Conservation (phyloP, 2,113 vertebrate genomes). For the Charadrius vociferus region DNA sequence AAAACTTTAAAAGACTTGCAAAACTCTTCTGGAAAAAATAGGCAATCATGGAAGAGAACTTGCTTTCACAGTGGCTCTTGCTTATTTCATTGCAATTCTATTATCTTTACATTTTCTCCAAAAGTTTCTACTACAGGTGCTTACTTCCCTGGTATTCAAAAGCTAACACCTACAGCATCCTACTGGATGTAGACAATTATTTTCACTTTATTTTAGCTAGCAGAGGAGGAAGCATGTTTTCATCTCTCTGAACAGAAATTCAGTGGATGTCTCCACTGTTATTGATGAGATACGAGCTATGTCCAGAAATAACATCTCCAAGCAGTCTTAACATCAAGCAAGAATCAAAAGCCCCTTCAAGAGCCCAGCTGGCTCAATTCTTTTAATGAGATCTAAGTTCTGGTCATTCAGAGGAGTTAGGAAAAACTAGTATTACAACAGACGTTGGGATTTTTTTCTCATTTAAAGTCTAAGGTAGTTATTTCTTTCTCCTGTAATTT, state of each 20-base stretch:
- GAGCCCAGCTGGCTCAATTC: background rate
- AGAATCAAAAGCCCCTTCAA: background rate
- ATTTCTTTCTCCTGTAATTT: background rate
- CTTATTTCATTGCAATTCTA: background rate
- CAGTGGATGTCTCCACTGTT: background rate
- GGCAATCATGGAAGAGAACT: background rate
- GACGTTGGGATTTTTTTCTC: accelerated
- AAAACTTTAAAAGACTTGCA: background rate
- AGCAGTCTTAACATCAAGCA: background rate
- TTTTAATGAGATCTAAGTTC: background rate
- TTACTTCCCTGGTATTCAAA: background rate
- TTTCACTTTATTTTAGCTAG: background rate
- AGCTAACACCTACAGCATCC: background rate
- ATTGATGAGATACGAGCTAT: background rate
- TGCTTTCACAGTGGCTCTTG: background rate
- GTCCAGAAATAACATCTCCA: background rate
- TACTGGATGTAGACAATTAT: background rate
- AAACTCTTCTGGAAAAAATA: background rate
- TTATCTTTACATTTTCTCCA: background rate
- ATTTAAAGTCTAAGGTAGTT: background rate
- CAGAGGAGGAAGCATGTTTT: background rate
- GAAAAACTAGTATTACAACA: background rate
- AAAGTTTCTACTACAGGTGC: background rate
- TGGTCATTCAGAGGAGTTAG: background rate
- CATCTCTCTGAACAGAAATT: background rate